Percentiles rank a stretch among this genome's conserved stretches.
phyloP scores from a whole-genome alignment of 2,113 vertebrate species.

The Tonatia bakeri region DNA sequence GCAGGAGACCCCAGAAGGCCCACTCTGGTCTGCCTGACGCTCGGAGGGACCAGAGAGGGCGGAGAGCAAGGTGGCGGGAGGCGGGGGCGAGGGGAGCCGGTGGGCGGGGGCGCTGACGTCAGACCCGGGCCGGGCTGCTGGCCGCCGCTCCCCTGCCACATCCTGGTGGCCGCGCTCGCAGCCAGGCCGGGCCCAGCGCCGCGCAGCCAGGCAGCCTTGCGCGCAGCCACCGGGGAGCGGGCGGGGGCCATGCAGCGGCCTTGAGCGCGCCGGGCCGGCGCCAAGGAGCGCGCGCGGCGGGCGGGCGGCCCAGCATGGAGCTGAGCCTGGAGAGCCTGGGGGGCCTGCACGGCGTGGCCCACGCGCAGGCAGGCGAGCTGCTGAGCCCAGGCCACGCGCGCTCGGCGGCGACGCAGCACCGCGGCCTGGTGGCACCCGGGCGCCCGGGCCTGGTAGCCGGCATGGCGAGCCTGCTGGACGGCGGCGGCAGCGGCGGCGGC shows the following conservation, averaged over 20 bases:
- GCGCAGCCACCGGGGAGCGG: constrained; percentile 54
- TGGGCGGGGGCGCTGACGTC: constrained; percentile 77
- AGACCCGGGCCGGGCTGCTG: constrained; percentile 70
- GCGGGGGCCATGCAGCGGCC: constrained; percentile 56
- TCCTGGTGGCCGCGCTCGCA: constrained; percentile 70
- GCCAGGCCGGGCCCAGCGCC: constrained; percentile 43
- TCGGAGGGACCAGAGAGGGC: constrained; percentile 18
- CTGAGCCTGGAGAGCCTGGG: constrained; percentile 97
- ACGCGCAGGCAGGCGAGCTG: constrained; percentile 91
- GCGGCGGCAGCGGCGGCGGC: constrained; percentile 86
- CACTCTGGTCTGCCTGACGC: neutral
- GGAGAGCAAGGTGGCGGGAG: constrained; percentile 20
- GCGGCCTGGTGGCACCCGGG: constrained; percentile 91
- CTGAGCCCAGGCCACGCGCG: constrained; percentile 93
- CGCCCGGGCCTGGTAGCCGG: constrained; percentile 90
- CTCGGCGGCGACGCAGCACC: constrained; percentile 88
- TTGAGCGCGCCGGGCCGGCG: constrained; percentile 56
- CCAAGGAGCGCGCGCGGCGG: constrained; percentile 35
- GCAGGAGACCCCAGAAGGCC: neutral
- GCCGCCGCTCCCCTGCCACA: constrained; percentile 72
- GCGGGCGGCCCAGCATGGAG: constrained; percentile 86
- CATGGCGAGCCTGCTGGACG: constrained; percentile 85
- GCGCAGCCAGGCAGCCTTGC: constrained; percentile 34
- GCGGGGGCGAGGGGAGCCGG: constrained; percentile 4
- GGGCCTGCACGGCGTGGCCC: constrained; percentile 91